Evolutionary conservation across 2,797 vertebrate species (phyloP).

Genomic region (Poecilia wingei): DNA sequence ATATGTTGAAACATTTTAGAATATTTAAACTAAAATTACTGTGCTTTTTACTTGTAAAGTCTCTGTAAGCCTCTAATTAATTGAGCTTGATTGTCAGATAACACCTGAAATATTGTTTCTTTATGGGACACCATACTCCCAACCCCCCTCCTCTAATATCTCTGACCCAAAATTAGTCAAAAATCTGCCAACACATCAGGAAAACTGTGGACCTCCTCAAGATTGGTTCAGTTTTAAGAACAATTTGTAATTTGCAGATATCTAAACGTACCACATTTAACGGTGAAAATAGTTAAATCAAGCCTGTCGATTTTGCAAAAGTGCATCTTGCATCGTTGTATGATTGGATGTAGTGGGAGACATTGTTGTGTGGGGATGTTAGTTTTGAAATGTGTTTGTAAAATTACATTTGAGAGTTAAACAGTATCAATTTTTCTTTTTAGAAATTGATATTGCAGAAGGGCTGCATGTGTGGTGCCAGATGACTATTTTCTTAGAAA

Average conservation of each 20-base stretch:
- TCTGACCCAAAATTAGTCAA: background rate
- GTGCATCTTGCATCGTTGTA: background rate
- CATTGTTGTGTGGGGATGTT: background rate
- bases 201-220: background rate
- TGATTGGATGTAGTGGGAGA: background rate
- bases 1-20: too few relatives aligned
- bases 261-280: background rate
- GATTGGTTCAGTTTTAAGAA: background rate
- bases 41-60: too few relatives aligned
- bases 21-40: too few relatives aligned
- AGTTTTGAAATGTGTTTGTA: background rate
- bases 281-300: background rate
- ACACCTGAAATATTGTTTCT: too few relatives aligned
- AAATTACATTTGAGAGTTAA: background rate
- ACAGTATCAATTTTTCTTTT: background rate
- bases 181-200: background rate
- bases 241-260: background rate
- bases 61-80: too few relatives aligned
- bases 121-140: too few relatives aligned
- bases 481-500: background rate
- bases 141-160: too few relatives aligned
- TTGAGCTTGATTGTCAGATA: too few relatives aligned
- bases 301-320: background rate
- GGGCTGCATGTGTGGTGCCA: background rate
- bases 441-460: background rate